phyloP scores from a whole-genome alignment of 2,113 vertebrate genomes.

The Saccopteryx leptura region DNA sequence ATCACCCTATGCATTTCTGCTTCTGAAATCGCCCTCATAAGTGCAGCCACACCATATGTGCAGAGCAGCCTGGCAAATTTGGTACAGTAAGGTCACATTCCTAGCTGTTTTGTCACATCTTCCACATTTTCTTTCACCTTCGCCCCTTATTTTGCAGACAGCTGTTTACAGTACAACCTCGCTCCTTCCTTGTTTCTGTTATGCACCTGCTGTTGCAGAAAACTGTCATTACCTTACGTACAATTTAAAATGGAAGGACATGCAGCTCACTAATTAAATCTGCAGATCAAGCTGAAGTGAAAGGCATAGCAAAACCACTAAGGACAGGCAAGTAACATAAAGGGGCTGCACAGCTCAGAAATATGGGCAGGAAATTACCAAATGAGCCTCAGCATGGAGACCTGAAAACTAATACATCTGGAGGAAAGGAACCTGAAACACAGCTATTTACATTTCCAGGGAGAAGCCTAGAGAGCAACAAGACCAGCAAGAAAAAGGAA shows the following conservation, averaged over 20 bases:
- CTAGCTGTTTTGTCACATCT: conserved; percentile 50
- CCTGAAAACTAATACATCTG: conserved; percentile 69
- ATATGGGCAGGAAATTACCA: conserved; percentile 72
- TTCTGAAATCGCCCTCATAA: background rate
- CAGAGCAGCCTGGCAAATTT: background rate
- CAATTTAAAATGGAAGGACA: conserved; percentile 65
- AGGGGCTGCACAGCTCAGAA: conserved; percentile 45
- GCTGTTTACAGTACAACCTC: background rate
- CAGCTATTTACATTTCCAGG: conserved; percentile 62
- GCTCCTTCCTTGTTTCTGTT: background rate
- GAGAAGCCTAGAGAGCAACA: conserved; percentile 62
- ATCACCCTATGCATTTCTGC: background rate
- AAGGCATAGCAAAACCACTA: conserved; percentile 65
- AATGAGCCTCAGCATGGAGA: conserved; percentile 53
- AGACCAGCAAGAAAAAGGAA: background rate
- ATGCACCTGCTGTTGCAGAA: conserved; percentile 61
- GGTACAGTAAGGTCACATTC: conserved; percentile 15
- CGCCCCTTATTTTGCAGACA: conserved; percentile 32
- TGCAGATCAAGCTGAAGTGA: conserved; percentile 70
- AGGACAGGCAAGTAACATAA: conserved; percentile 60
- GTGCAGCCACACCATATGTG: conserved; percentile 24
- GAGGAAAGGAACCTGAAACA: conserved; percentile 53
- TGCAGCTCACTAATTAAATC: conserved; percentile 63
- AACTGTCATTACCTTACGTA: background rate
- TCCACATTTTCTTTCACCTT: background rate